Evolutionary conservation across 2,797 vertebrate genomes (phyloP).

Genomic region (Spinus olivaceus): DNA sequence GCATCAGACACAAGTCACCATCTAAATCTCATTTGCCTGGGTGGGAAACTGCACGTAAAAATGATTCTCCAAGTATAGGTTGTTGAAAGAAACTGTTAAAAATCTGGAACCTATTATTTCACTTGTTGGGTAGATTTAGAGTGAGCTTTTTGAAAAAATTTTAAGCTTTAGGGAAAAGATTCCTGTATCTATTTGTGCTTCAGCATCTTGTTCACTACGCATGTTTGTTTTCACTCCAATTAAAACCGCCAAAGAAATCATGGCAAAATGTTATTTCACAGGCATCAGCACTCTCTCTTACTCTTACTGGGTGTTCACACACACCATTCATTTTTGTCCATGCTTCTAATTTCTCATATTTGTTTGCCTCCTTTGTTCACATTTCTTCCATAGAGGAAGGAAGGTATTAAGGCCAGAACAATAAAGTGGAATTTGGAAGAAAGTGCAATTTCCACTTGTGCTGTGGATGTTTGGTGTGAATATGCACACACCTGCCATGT

Average conservation of each 20-base stretch:
- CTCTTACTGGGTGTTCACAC: background rate
- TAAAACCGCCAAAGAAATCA: background rate
- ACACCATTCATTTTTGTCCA: background rate
- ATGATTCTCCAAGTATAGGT: background rate
- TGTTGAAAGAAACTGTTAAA: background rate
- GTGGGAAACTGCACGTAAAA: background rate
- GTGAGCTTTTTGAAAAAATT: background rate
- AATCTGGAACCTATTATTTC: background rate
- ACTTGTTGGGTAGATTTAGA: background rate
- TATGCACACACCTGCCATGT: background rate
- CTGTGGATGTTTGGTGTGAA: background rate
- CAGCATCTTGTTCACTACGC: background rate
- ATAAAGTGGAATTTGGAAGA: background rate
- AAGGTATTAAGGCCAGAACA: background rate
- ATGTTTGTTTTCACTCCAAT: background rate
- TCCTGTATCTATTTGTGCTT: background rate
- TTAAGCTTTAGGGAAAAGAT: background rate
- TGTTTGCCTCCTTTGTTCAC: background rate
- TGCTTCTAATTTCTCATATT: background rate
- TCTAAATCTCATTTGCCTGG: background rate
- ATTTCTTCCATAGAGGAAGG: background rate
- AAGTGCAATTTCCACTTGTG: background rate
- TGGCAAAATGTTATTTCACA: background rate
- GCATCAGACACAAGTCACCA: fast-evolving
- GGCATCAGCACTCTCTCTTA: background rate